Conservation (phyloP, 1,140 invertebrate genomes). For the Calycopis cecrops region DNA sequence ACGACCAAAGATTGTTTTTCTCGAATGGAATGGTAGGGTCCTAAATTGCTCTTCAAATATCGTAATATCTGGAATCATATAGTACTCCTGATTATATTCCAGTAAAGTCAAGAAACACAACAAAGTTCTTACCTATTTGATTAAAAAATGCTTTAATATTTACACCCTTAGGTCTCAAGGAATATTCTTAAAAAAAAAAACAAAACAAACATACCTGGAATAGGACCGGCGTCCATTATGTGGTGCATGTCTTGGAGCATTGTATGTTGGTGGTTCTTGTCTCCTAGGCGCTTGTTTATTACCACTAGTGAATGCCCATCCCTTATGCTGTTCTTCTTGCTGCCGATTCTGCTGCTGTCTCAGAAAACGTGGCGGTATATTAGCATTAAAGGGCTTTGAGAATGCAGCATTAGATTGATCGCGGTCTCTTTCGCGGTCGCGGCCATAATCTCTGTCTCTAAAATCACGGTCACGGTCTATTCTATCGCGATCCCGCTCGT, state of each 20-base stretch:
- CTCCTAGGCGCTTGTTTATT: conserved; percentile 61
- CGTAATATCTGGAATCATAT: too few relatives aligned
- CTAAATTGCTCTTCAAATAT: too few relatives aligned
- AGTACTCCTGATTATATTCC: too few relatives aligned
- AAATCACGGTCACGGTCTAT: conserved; percentile 60
- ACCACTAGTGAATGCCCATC: conserved; percentile 53
- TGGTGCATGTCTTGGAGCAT: conserved; percentile 52
- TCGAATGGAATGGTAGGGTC: too few relatives aligned
- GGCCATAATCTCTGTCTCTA: conserved; percentile 36
- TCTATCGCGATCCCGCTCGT: conserved; percentile 45
- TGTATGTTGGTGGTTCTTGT: conserved; percentile 56
- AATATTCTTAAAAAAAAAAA: too few relatives aligned
- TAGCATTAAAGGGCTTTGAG: conserved; percentile 84
- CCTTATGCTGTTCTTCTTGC: conserved; percentile 58
- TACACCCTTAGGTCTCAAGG: too few relatives aligned
- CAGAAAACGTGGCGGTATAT: conserved; percentile 90
- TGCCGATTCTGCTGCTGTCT: conserved; percentile 80
- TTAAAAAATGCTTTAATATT: too few relatives aligned
- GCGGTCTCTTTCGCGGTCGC: conserved; percentile 44
- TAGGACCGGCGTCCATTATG: conserved; percentile 63
- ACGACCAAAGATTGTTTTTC: too few relatives aligned
- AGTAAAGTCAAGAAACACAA: too few relatives aligned
- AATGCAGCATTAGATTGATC: conserved; percentile 73
- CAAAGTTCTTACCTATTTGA: too few relatives aligned
- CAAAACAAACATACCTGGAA: conserved; percentile 48